Evolutionary conservation across 2,113 vertebrate genomes (phyloP), one percentile per base, ranked within the genome.

Genomic region (Dipodomys spectabilis): DNA sequence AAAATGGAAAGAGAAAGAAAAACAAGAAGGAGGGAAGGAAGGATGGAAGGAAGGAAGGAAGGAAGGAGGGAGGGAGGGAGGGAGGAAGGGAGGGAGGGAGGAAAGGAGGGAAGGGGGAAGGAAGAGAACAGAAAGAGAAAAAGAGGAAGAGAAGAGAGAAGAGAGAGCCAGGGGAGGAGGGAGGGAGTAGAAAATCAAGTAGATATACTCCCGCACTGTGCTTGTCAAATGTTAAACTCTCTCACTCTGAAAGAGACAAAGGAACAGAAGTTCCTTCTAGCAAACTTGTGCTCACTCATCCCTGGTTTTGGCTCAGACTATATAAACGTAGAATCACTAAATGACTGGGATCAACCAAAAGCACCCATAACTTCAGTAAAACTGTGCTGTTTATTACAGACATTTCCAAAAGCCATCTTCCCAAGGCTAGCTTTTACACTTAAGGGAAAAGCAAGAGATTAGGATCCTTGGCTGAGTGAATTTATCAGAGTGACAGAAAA

Each of bases 401-500:
- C 25, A 11, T 79, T 86, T 94, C 62, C 25, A 18, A 89, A 88
- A 68, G 15, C 12, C 32, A 16, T 32, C 35, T 82, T 93, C 64
- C 72, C 20, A 45, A 20, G 49, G 45, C 27, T 20, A 44, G 53
- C 20, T 83, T 91, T 65, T 39, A 80, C 15, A 82, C 39, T n/a
- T 32, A 49, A 86, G 30, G 35, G 53, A 53, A 86, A 71, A 82
- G 67, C 39, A 5, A 84, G 49, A 78, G 53, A 65, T 91, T 27
- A 69, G n/a, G n/a, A 73, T 19, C 25, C 68, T 78, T 35, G 7
- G 22, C 62, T 35, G 64, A 74, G 25, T 35, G 60, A 72, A 30
- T 92, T 88, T 67, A 67, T 57, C 72, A 60, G 11, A 72, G 20
- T 81, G 44, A 86, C 25, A 71, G 49, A 74, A 91, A 83, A 62